Percentiles rank a stretch among this genome's conserved stretches.
Conservation (phyloP, 1,140 invertebrate species). For the Lamellibrachia luymesi region DNA sequence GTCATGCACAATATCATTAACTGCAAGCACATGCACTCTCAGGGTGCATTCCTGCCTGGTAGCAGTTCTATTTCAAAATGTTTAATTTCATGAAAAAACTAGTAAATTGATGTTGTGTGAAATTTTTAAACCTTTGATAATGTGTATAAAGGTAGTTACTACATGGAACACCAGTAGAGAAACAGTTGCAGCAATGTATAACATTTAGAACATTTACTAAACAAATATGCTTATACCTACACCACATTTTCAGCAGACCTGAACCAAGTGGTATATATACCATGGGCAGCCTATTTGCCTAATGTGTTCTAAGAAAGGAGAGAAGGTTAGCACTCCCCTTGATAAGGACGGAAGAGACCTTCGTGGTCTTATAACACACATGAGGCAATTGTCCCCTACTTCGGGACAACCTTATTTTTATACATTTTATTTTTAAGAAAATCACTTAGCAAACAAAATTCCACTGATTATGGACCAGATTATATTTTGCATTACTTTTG, state of each 20-base stretch:
- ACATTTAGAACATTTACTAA: background rate
- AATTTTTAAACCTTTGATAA: background rate
- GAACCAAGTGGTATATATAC: background rate
- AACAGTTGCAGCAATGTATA: background rate
- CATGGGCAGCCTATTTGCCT: background rate
- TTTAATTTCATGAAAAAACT: background rate
- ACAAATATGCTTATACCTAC: background rate
- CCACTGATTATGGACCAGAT: background rate
- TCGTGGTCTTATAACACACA: conserved; percentile 60
- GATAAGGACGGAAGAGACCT: conserved; percentile 80
- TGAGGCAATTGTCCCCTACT: conserved; percentile 50
- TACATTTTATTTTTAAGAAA: background rate
- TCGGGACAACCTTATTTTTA: conserved; percentile 30
- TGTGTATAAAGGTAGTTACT: background rate
- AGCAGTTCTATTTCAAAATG: background rate
- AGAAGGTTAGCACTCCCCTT: conserved; percentile 94
- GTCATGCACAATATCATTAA: too few relatives aligned
- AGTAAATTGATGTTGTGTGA: background rate
- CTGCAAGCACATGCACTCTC: background rate
- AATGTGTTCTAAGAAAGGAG: conserved; percentile 89
- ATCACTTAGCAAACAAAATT: background rate
- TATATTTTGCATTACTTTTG: background rate
- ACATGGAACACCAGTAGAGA: background rate
- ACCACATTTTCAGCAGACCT: background rate
- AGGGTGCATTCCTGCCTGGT: background rate